These are phyloP conservation scores for Myiozetetes cayanensis DNA, from an alignment of 2,113 vertebrate genomes.

Conservation along the genomic window DNA sequence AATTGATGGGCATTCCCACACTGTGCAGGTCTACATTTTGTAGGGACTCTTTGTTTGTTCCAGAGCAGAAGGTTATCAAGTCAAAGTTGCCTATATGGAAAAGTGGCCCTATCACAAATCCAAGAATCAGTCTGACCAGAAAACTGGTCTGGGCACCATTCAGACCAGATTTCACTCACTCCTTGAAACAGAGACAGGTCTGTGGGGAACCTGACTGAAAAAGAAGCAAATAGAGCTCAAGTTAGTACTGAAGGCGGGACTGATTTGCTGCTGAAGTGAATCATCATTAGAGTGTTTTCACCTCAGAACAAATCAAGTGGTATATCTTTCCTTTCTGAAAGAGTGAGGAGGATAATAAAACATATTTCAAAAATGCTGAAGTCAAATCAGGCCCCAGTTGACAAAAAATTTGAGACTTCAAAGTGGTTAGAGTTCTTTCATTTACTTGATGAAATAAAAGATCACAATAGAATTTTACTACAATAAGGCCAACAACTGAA, in stretches of 20 bases:
- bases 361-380: background rate
- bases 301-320: background rate
- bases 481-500: background rate
- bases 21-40: background rate
- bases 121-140: background rate
- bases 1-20: background rate
- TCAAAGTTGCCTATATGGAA: background rate
- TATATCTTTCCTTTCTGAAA: background rate
- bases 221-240: background rate
- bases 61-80: background rate
- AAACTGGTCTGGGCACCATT: background rate
- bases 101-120: background rate
- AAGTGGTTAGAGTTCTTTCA: background rate
- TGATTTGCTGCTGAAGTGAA: background rate
- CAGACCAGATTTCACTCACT: background rate
- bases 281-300: background rate
- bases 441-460: background rate
- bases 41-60: background rate
- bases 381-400: background rate
- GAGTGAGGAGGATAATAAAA: background rate
- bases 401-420: background rate
- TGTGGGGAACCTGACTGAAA: background rate
- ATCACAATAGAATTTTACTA: background rate
- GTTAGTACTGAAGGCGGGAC: background rate
- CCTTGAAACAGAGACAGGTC: background rate